Evolutionary conservation across 2,113 vertebrate species (phyloP).

Genomic region (Hemicordylus capensis): DNA sequence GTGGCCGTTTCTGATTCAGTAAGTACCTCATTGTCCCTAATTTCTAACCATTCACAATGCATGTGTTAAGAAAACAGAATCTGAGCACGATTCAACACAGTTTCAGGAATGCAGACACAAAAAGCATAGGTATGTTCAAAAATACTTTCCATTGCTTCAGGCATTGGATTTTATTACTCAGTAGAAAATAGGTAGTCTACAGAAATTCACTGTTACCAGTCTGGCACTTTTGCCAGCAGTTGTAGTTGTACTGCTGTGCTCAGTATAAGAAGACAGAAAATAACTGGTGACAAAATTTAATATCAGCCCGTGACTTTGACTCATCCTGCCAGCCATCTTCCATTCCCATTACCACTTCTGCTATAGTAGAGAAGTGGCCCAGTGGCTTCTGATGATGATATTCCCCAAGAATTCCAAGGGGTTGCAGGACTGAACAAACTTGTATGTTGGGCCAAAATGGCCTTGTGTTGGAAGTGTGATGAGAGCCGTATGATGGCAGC

Average conservation of each 20-base stretch:
- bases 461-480: too few relatives aligned
- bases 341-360: too few relatives aligned
- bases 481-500: too few relatives aligned
- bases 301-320: too few relatives aligned
- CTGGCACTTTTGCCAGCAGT: neutral
- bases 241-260: conserved; percentile 20
- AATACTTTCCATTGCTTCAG: neutral
- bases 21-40: conserved; percentile 65
- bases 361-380: too few relatives aligned
- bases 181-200: neutral
- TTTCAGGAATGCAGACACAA: neutral
- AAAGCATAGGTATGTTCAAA: neutral
- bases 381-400: too few relatives aligned
- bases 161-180: neutral
- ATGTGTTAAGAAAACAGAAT: conserved; percentile 6
- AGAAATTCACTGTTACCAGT: neutral
- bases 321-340: too few relatives aligned
- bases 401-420: too few relatives aligned
- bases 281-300: neutral
- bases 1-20: conserved; percentile 95
- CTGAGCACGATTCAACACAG: neutral
- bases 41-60: neutral
- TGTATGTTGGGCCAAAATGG: too few relatives aligned
- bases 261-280: neutral
- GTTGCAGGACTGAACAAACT: too few relatives aligned